phyloP scores from a whole-genome alignment of 1,140 invertebrate species.

The Meloidogyne exigua region DNA sequence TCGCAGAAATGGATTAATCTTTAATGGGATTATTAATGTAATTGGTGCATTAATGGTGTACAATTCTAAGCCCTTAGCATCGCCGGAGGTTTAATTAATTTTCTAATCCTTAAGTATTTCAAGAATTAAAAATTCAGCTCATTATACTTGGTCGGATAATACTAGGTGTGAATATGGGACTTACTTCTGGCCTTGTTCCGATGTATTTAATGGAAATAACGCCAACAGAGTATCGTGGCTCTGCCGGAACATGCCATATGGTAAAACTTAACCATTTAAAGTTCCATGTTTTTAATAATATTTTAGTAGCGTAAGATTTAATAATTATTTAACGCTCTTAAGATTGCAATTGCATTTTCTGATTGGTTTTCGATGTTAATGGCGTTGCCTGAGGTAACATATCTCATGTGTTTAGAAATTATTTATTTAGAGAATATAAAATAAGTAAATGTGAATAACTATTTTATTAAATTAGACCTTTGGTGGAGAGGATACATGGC shows the following conservation, averaged over 20 bases:
- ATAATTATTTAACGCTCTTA: conserved; percentile 16
- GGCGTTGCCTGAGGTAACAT: conserved; percentile 48
- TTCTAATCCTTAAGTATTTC: background rate
- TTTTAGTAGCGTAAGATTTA: conserved; percentile 56
- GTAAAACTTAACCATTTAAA: conserved; percentile 42
- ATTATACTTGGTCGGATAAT: conserved; percentile 48
- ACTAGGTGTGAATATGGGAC: conserved; percentile 60
- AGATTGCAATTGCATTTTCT: conserved; percentile 60
- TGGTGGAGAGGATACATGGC: conserved; percentile 46
- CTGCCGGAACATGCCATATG: conserved; percentile 65
- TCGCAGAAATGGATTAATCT: conserved; percentile 55
- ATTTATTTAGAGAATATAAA: too few relatives aligned
- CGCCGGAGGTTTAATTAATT: conserved; percentile 50
- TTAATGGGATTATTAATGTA: conserved; percentile 58
- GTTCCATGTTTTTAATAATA: conserved; percentile 19
- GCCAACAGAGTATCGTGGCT: conserved; percentile 62
- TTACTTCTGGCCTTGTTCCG: conserved; percentile 65
- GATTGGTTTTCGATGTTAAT: conserved; percentile 62
- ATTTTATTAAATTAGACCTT: conserved; percentile 37
- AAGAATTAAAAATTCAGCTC: background rate
- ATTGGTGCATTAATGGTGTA: conserved; percentile 52
- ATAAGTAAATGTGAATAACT: too few relatives aligned
- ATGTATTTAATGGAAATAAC: conserved; percentile 65
- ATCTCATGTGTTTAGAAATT: background rate
- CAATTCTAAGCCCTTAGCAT: conserved; percentile 45